Base-by-base conservation (phyloP, 2,888 invertebrate genomes). In the Plusia festucae region DNA sequence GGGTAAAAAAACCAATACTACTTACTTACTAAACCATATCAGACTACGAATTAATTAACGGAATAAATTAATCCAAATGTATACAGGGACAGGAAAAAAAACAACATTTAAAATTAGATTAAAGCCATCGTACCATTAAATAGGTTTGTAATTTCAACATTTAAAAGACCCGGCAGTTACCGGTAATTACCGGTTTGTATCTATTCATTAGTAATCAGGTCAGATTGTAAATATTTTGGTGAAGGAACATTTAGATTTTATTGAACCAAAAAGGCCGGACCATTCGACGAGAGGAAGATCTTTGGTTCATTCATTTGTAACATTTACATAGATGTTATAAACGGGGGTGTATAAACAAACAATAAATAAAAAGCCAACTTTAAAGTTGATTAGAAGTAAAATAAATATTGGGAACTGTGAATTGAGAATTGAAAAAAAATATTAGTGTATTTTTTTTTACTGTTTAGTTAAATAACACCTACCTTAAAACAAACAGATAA, bases 151-250 rank as follows among this genome's bases (percentile, higher is more conserved):
- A 54, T 57, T 46, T 70, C 8, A 4, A 20, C 60, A 76, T 78
- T 78, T 78, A 78, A 70, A 73, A 70, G 16, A 63, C 78, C 49
- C 60, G 53, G 56, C 51, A 61, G 61, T 73, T 60, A 70, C 53
- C 22, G 27, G 16, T 76, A 70, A 76, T 74, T 66, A 13, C 57
- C 66, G 27, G 70, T 76, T 73, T n/a, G n/a, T n/a, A n/a, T n/a
- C n/a, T n/a, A n/a, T n/a, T n/a, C n/a, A n/a, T n/a, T n/a, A 73
- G 66, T 62, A 78, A 74, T 76, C 74, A 65, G 78, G 70, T 64
- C 74, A 70, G 56, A 49, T 8, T 15, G 70, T 78, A 70, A 73
- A 78, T 78, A 78, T 78, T 78, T 63, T 60, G 53, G 27, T 1
- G 27, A 53, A 44, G 70, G 57, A 40, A 13, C n/a, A 5, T 5